phyloP scores from a whole-genome alignment of 2,797 vertebrate genomes.

The Chloroceryle inda region DNA sequence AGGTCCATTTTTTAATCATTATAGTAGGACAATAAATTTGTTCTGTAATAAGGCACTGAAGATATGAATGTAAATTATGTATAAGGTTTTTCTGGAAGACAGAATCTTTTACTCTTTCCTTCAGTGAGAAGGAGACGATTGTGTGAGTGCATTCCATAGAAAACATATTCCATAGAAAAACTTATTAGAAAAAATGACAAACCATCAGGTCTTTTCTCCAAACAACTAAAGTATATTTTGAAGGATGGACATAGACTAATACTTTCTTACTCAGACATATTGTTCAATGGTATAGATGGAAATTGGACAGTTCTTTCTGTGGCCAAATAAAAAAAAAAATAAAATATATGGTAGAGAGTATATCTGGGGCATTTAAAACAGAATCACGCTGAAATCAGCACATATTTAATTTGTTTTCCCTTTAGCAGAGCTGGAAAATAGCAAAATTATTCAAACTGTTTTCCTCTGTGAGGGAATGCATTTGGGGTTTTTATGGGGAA shows the following conservation, averaged over 20 bases:
- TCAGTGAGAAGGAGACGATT: background rate
- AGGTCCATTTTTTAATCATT: background rate
- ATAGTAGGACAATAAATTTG: background rate
- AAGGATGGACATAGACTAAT: background rate
- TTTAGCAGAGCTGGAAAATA: background rate
- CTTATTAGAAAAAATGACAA: background rate
- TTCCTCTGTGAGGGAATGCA: background rate
- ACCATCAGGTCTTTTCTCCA: background rate
- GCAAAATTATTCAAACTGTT: background rate
- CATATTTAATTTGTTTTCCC: background rate
- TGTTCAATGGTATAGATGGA: background rate
- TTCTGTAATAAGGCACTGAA: background rate
- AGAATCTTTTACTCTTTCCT: background rate
- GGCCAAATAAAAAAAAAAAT: background rate
- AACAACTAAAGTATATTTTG: background rate
- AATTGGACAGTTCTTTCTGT: background rate
- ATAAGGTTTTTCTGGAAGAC: background rate
- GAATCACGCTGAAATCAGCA: background rate
- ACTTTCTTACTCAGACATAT: accelerated
- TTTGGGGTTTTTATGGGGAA: background rate
- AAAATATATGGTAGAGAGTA: too few relatives aligned
- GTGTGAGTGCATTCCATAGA: background rate
- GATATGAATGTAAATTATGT: background rate
- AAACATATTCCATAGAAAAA: background rate
- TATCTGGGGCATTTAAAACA: background rate